Conservation (phyloP, 2,888 invertebrate species). For the Yponomeuta evonymella region DNA sequence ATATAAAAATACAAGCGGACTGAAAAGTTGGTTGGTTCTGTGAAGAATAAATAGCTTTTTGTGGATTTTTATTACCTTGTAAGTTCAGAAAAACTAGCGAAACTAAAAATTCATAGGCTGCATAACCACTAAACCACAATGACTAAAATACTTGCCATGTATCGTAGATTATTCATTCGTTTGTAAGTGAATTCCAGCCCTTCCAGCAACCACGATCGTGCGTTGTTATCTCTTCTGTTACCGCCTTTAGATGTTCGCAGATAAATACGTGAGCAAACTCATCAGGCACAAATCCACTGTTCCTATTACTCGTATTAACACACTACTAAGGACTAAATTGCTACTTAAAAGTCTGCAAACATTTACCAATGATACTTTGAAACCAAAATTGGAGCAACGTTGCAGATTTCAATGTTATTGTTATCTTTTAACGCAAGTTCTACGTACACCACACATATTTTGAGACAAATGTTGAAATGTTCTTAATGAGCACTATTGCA, state of each 20-base stretch:
- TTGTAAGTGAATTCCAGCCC: conserved; percentile 19
- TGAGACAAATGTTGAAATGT: neutral
- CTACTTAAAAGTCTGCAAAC: neutral
- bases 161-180: neutral
- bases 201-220: conserved; percentile 30
- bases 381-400: conserved; percentile 8
- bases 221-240: conserved; percentile 30
- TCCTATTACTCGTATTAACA: neutral
- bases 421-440: conserved; percentile 6
- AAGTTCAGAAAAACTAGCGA: too few species aligned
- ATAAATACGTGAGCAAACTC: conserved; percentile 28
- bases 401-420: conserved; percentile 10
- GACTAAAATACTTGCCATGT: too few species aligned
- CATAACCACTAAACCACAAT: too few species aligned
- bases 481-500: conserved; percentile 4
- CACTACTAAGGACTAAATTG: neutral
- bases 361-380: neutral
- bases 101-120: too few species aligned
- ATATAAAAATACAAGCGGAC: too few species aligned
- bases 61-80: too few species aligned
- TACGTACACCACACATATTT: neutral
- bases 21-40: too few species aligned
- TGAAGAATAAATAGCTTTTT: too few species aligned
- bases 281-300: neutral
- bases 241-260: conserved; percentile 30